Base-by-base conservation (phyloP, 2,797 vertebrate genomes). In the Mergus octosetaceus region DNA sequence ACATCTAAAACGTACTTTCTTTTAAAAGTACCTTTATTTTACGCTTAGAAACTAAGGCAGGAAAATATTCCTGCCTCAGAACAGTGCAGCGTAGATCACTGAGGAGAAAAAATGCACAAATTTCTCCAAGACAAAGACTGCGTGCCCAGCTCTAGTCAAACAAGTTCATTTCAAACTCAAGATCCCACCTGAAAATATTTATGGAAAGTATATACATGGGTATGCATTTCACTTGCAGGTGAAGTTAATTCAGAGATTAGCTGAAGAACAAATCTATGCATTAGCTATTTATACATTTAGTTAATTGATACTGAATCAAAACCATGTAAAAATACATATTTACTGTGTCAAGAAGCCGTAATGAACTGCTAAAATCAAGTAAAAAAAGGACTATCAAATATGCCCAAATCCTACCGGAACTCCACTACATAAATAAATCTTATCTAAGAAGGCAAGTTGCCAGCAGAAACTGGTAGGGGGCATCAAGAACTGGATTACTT, bases 101-200 rank as follows among this genome's bases (percentile, higher is more conserved):
- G 77, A 86, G 79, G 54, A 87, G 90, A 41, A 64, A 60, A 58
- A 95, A 96, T 3, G 8, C 3, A 96, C 85, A 93, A 87, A 74
- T 64, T 60, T 93, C 57, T 93, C 85, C 36, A 85, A 93, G 83
- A 78, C 87, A 95, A 81, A 78, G 77, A 69, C 85, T 96, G 18
- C 73, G 60, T 69, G 85, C 64, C 85, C 69, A 41, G 25, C 60
- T 76, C 78, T 72, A 68, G 66, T 34, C 6, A 91, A 96, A 95
- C 82, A 93, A 96, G 54, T 68, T 95, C 51, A 53, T 6, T 53
- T 53, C 51, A 53, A 53, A 53, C 27, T 53, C 51, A 53, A 30
- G 78, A 92, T 96, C 92, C 80, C 87, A 87, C 93, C 92, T 91
- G 82, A 94, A 93, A 95, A 88, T 84, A 88, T 85, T 65, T 56